Conservation (phyloP, 2,888 invertebrate species). For the Hedychridium roseum region DNA sequence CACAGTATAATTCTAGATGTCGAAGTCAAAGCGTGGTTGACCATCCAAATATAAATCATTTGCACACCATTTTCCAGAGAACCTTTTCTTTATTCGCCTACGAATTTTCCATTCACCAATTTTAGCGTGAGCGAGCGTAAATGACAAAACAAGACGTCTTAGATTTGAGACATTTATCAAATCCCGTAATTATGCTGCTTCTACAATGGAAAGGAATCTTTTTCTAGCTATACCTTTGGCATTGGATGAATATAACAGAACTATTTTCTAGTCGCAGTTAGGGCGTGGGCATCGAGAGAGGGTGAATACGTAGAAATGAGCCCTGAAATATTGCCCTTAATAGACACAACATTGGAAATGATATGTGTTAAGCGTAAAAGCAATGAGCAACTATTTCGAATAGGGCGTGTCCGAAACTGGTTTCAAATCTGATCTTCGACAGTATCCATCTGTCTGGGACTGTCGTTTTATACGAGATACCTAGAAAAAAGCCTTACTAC, state of each 20-base stretch:
- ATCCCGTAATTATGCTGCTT: too few relatives aligned
- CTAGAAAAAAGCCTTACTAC: too few relatives aligned
- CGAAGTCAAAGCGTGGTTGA: conserved; percentile 36
- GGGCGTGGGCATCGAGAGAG: conserved; percentile 26
- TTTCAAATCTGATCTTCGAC: conserved; percentile 40
- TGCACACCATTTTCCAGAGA: conserved; percentile 33
- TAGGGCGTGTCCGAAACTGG: conserved; percentile 45
- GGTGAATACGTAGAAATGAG: conserved; percentile 38
- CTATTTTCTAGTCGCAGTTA: conserved; percentile 9
- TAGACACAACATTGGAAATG: conserved; percentile 19
- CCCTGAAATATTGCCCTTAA: conserved; percentile 36
- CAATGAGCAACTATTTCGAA: conserved; percentile 38
- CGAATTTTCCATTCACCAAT: too few relatives aligned
- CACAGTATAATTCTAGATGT: conserved; percentile 34
- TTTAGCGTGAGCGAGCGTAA: too few relatives aligned
- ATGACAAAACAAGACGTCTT: too few relatives aligned
- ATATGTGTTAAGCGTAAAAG: conserved; percentile 26
- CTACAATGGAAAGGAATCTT: too few relatives aligned
- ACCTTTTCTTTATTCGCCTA: conserved; percentile 42
- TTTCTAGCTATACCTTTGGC: too few relatives aligned
- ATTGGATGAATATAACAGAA: too few relatives aligned
- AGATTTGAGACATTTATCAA: too few relatives aligned
- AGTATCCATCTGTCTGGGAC: conserved; percentile 26
- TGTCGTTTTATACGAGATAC: conserved; percentile 28
- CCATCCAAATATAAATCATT: conserved; percentile 43